Conservation (phyloP, 2,113 vertebrate species). For the Fregetta grallaria region DNA sequence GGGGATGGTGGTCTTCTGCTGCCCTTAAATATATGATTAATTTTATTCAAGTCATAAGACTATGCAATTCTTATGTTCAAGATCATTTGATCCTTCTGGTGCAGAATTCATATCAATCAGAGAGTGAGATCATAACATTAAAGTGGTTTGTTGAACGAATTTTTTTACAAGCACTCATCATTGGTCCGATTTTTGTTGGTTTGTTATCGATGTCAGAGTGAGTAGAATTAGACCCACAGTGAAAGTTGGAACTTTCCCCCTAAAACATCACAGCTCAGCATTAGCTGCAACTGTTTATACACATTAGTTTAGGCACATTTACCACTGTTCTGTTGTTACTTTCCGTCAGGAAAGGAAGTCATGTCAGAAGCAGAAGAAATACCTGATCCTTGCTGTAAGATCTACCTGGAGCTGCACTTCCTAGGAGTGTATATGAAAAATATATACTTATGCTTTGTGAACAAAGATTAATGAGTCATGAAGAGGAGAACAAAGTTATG, state of each 20-base stretch:
- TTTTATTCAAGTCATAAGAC: background rate
- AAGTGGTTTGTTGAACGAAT: background rate
- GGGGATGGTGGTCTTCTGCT: rapidly evolving
- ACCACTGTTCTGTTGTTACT: background rate
- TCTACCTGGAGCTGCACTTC: background rate
- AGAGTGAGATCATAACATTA: background rate
- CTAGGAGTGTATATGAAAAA: background rate
- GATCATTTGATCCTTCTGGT: background rate
- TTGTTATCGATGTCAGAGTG: background rate
- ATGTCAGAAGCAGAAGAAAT: background rate
- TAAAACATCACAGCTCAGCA: background rate
- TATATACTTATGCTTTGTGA: background rate
- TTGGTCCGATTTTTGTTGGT: background rate
- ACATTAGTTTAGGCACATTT: background rate
- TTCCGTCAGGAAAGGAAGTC: background rate
- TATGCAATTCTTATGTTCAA: background rate
- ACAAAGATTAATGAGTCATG: background rate
- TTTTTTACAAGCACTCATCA: background rate
- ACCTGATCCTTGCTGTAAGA: background rate
- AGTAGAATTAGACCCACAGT: background rate
- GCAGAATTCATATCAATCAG: background rate
- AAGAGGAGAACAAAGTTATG: background rate
- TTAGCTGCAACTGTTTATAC: background rate
- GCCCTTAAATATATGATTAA: background rate
- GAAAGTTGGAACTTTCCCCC: background rate